Percentiles rank a stretch among this genome's conserved stretches.
Conservation (phyloP, 2,797 vertebrate species). For the Tangara arthus region DNA sequence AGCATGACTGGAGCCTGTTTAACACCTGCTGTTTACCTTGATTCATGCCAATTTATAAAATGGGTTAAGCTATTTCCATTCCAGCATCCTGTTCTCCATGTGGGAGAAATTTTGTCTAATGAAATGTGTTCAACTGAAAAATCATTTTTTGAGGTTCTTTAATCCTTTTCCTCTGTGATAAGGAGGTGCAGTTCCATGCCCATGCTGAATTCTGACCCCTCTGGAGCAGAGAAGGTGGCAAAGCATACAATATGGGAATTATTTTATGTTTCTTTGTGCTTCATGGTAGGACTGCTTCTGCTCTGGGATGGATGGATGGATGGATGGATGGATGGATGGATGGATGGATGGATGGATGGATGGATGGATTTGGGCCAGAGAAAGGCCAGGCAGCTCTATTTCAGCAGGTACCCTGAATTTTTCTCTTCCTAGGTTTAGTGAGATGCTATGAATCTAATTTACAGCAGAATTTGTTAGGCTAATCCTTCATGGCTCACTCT, state of each 20-base stretch:
- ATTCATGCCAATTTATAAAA: conserved; percentile 41
- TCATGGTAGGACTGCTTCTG: background rate
- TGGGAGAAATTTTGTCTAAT: background rate
- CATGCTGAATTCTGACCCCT: background rate
- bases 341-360: background rate
- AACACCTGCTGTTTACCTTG: conserved; percentile 44
- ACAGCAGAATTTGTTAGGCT: background rate
- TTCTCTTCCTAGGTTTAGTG: background rate
- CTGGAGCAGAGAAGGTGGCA: background rate
- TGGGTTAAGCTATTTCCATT: conserved; percentile 30
- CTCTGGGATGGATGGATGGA: background rate
- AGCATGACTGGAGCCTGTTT: background rate
- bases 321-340: background rate
- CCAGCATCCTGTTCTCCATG: background rate
- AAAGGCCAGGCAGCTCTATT: background rate
- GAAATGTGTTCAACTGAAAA: background rate
- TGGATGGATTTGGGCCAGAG: background rate
- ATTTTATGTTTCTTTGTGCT: background rate
- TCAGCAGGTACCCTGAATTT: background rate
- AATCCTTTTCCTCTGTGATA: background rate
- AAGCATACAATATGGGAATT: background rate
- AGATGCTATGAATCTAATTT: background rate
- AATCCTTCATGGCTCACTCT: background rate
- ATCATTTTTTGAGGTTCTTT: background rate
- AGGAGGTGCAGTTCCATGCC: background rate